Base-by-base conservation (phyloP, 2,797 vertebrate species). In the Mormyrus proboscirostris region DNA sequence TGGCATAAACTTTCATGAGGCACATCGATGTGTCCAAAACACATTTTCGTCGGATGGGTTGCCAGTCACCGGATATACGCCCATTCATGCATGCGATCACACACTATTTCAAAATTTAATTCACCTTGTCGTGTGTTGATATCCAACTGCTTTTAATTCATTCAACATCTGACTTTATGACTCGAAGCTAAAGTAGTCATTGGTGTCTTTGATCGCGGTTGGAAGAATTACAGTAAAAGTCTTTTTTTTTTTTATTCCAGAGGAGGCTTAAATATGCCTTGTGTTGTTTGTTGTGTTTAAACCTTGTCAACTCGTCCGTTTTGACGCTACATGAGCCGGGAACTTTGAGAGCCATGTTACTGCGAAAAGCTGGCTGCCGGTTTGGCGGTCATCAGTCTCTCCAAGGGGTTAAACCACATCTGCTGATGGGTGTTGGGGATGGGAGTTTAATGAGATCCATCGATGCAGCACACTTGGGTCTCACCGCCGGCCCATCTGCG, bases 341-440 rank as follows among this genome's bases (percentile, higher is more conserved):
- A 91, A 93, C 95, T 96, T 95, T 94, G 94, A 95, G 93, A 94
- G 89, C 88, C 25, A 4, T 95, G 94, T 95, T 95, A 94, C 95
- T 93, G 93, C 93, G 92, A 50, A 16, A n/a, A 59, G 19, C 38
- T 19, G 5, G 73, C 1, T 0, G 10, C 44, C 57, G 76, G 50
- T 44, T 79, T 79, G 73, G 6, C n/a, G 14, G 16, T 9, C 47
- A n/a, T 47, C 0, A 22, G 44, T 51, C n/a, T 84, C 7, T 22
- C 29, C 41, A 12, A 89, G 76, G 55, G 79, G 88, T 85, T 25
- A 85, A 38, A 47, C 44, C 38, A 9, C 29, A 47, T 85, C 38
- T 16, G 12, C 76, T 47, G 44, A 22, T 49, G 51, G 53, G 10
- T 3, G 76, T 38, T 4, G 22, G 19, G 38, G 69, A 41, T 41